Evolutionary conservation across 2,888 invertebrate species (phyloP).

Genomic region (Aethes cnicana): DNA sequence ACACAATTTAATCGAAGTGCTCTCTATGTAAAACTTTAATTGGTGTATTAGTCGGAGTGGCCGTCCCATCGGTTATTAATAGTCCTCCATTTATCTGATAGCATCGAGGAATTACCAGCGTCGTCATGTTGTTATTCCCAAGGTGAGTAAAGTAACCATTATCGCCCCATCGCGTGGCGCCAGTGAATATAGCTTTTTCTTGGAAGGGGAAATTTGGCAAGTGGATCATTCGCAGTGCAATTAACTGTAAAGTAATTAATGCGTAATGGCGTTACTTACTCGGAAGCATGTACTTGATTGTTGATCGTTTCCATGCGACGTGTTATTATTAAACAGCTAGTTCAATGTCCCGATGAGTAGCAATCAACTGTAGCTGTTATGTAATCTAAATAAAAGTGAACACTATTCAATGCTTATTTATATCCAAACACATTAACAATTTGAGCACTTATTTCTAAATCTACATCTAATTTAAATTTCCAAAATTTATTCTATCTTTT

Average conservation of each 20-base stretch:
- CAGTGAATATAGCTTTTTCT: conserved; percentile 14
- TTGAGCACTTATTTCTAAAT: too few relatives aligned
- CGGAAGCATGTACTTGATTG: too few relatives aligned
- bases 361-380: too few relatives aligned
- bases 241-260: conserved; percentile 12
- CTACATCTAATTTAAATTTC: too few relatives aligned
- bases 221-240: conserved; percentile 8
- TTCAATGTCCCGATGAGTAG: too few relatives aligned
- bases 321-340: too few relatives aligned
- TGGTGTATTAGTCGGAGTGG: conserved; percentile 23
- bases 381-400: too few relatives aligned
- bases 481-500: too few relatives aligned
- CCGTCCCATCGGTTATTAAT: conserved; percentile 32
- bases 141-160: conserved; percentile 27
- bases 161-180: conserved; percentile 18
- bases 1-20: conserved; percentile 1
- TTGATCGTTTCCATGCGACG: too few relatives aligned
- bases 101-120: conserved; percentile 44
- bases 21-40: conserved; percentile 11
- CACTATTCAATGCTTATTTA: too few relatives aligned
- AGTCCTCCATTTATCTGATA: conserved; percentile 42
- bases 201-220: conserved; percentile 15
- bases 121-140: conserved; percentile 37
- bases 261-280: too few relatives aligned
- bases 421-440: too few relatives aligned